Evolutionary conservation across 2,113 vertebrate genomes (phyloP).

Genomic region (Ascaphus truei): DNA sequence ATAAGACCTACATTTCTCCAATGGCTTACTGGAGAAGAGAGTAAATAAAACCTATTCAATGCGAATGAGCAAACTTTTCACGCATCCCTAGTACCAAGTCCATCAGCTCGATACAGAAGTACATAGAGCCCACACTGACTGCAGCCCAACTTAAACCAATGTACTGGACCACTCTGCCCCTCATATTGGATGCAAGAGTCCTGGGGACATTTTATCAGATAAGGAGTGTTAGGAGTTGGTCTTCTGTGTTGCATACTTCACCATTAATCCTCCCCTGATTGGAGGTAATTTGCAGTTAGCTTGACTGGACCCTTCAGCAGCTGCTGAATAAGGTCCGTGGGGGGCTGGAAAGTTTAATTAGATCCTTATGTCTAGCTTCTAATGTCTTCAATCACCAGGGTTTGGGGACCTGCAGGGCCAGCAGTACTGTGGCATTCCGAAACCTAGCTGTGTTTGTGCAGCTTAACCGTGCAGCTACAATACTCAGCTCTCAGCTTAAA

Average conservation of each 20-base stretch:
- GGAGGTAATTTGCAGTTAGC: constrained; percentile 37
- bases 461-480: neutral
- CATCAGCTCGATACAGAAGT: too few relatives aligned
- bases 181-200: neutral
- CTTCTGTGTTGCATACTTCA: neutral
- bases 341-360: constrained; percentile 15
- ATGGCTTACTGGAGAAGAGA: too few relatives aligned
- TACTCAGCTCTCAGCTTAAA: neutral
- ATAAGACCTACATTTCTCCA: too few relatives aligned
- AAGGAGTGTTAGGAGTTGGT: constrained; percentile 1
- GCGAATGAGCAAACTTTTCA: too few relatives aligned
- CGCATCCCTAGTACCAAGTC: too few relatives aligned
- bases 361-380: constrained; percentile 21
- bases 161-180: neutral
- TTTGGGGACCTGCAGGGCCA: constrained; percentile 12
- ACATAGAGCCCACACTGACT: too few relatives aligned
- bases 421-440: constrained; percentile 1
- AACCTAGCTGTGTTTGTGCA: neutral
- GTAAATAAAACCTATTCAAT: too few relatives aligned
- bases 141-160: too few relatives aligned
- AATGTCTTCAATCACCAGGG: constrained; percentile 35
- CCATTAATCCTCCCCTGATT: constrained; percentile 37
- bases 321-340: constrained; percentile 43
- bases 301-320: constrained; percentile 44
- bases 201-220: constrained; percentile 4